A percentile compares a stretch with the other conserved stretches of the same genome.
These are phyloP conservation scores for Acestrorhynchus altus DNA, from an alignment of 2,797 vertebrate species.

Conservation along the genomic window DNA sequence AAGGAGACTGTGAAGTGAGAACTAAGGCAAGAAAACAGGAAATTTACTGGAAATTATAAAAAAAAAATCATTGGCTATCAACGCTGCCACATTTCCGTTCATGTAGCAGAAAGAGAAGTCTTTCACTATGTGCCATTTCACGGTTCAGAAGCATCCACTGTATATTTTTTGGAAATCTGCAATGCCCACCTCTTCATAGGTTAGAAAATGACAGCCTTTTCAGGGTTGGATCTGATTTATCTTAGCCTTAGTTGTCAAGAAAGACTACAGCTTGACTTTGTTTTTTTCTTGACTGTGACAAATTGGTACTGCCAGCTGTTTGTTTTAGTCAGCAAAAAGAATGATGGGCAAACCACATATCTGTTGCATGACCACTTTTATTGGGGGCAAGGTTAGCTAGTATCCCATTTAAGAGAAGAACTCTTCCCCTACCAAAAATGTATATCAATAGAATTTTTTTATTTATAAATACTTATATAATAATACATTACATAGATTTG, in stretches of 20 bases:
- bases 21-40: conserved; percentile 78
- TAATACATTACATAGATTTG: not conserved
- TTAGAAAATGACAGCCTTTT: conserved; percentile 28
- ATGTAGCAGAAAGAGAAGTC: conserved; percentile 43
- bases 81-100: conserved; percentile 56
- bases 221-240: conserved; percentile 54
- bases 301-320: conserved; percentile 39
- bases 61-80: conserved; percentile 48
- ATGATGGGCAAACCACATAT: conserved; percentile 20
- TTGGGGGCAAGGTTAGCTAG: conserved; percentile 9
- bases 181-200: conserved; percentile 61
- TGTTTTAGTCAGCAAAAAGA: conserved; percentile 35
- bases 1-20: conserved; percentile 68
- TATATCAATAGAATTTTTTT: not conserved
- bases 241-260: conserved; percentile 38
- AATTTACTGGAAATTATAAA: conserved; percentile 65
- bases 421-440: not conserved
- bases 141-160: conserved; percentile 31
- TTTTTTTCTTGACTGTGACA: conserved; percentile 51
- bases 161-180: conserved; percentile 48
- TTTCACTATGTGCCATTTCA: conserved; percentile 54
- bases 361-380: conserved; percentile 5
- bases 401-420: conserved; percentile 2
- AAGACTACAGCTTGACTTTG: conserved; percentile 49
- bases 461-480: too few species aligned